Base-by-base conservation (phyloP, 2,888 invertebrate species). In the Drosophila merina region DNA sequence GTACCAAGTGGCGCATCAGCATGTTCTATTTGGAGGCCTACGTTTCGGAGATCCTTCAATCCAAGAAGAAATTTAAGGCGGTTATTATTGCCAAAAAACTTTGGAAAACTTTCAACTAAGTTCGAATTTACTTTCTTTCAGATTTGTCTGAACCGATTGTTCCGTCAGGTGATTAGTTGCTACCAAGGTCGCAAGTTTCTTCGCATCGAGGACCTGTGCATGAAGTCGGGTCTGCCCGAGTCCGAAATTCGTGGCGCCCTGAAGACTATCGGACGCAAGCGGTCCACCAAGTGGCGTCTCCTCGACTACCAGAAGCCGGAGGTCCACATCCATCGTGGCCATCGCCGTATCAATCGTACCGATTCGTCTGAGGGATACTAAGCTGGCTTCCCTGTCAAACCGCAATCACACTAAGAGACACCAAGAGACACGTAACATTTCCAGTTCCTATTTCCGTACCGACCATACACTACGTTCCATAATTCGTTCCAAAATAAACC, bases 241-340 rank as follows among this genome's bases (percentile, higher is more conserved):
- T 0, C 0, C 0, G 1, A 56, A 4, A 1, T 67, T 3, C 4
- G 3, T 8, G 0, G 4, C 0, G 20, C n/a, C 10, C 6, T 67
- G 2, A 55, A 38, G 31, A 50, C 20, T 44, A 67, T 67, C n/a
- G 67, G 67, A 2, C 30, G 45, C 1, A 67, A 67, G 28, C 36
- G 45, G 6, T 40, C 68, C 9, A 56, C 68, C n/a, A 67, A 67
- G 26, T 67, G 67, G 67, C 67, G 67, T 1, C 56, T 67, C 20
- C 12, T 47, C 14, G n/a, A 0, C 33, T 67, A 67, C 4, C 6
- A 26, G 56, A 67, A 67, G 10, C 67, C 67, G 2, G 9, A 31
- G 0, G 10, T 10, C 0, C 66, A 66, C 44, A 26, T 26, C 2
- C 56, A 67, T 10, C 55, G 67, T 1, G 67, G 67, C 1, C 45